Conservation (phyloP, 2,888 invertebrate genomes). For the Zygaena filipendulae region DNA sequence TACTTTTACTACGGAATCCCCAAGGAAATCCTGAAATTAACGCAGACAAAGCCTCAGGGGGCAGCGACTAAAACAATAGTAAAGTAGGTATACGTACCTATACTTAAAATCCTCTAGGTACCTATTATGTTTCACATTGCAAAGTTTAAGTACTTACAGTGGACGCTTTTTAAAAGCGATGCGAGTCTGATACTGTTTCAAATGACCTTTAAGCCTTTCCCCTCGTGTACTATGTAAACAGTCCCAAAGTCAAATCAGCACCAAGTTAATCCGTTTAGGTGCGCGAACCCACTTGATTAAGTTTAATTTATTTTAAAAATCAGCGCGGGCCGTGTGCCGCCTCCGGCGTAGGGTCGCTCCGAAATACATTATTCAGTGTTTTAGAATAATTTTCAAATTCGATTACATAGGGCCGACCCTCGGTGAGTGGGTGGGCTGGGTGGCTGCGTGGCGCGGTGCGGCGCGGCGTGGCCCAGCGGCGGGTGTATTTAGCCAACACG, state of each 20-base stretch:
- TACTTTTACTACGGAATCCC: no score
- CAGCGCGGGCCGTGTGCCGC: conserved; percentile 50
- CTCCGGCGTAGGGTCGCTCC: conserved; percentile 56
- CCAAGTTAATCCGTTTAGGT: conserved; percentile 68
- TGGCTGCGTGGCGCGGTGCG: conserved; percentile 25
- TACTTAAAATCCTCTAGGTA: no score
- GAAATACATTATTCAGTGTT: conserved; percentile 69
- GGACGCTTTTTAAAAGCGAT: no score
- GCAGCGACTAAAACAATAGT: no score
- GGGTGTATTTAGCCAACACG: conserved; percentile 70
- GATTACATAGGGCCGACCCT: conserved; percentile 69
- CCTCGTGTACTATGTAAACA: conserved; percentile 54
- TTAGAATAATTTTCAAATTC: conserved; percentile 71
- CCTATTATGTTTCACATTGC: no score
- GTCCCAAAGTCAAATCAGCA: conserved; percentile 60
- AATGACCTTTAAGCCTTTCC: conserved; percentile 50
- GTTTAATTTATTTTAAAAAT: conserved; percentile 69
- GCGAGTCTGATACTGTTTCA: conserved; percentile 43
- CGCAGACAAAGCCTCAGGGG: no score
- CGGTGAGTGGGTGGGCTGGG: conserved; percentile 62
- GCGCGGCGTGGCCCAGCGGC: conserved; percentile 31
- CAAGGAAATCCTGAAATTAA: no score
- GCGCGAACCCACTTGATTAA: conserved; percentile 69
- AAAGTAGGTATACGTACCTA: no score
- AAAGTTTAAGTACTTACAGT: no score